Evolutionary conservation across 1,140 invertebrate species (phyloP), one percentile per base, ranked within the genome.

Genomic region (Drosophila bifasciata): DNA sequence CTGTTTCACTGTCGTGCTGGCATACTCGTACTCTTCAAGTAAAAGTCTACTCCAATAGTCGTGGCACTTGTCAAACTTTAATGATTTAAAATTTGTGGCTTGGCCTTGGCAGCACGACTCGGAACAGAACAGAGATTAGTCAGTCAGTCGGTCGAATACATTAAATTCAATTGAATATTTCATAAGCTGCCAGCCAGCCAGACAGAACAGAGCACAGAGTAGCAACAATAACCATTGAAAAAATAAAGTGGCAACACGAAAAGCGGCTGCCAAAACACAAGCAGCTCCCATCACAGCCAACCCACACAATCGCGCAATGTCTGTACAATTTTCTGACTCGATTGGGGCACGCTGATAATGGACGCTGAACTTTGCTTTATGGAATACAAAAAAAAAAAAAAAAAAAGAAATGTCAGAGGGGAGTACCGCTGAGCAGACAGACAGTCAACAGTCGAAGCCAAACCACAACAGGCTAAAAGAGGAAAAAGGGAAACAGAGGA

Each of bases 101-200:
- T 32, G 28, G 28, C 32, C 2, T 32, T 32, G 32, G 2, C 23
- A 25, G 6, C 28, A 28, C 8, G 28, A 32, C 3, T 9, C 28
- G 9, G 28, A 9, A 32, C 28, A 32, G 8, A 32, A 9, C 36
- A 15, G 43, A 56, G 70, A 58, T 75, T 74, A 75, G 59, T 77
- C 71, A 77, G 71, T 77, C 64, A 77, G 71, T 77, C 70, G 75
- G 75, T 74, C 75, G 70, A 70, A 72, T 75, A 66, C 67, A 71
- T 78, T 78, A 76, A 78, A 71, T 80, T 79, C 78, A 79, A 81
- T 81, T 79, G 71, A 71, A 81, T 81, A 78, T 79, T 79, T 79
- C 62, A 79, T 76, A 76, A 81, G 67, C 66, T 76, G 66, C 57
- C 77, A 77, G 77, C 61, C 74, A 79, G 73, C 64, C 74, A 74